Conservation (phyloP, 2,888 invertebrate species). For the Heteromurus nitidus region DNA sequence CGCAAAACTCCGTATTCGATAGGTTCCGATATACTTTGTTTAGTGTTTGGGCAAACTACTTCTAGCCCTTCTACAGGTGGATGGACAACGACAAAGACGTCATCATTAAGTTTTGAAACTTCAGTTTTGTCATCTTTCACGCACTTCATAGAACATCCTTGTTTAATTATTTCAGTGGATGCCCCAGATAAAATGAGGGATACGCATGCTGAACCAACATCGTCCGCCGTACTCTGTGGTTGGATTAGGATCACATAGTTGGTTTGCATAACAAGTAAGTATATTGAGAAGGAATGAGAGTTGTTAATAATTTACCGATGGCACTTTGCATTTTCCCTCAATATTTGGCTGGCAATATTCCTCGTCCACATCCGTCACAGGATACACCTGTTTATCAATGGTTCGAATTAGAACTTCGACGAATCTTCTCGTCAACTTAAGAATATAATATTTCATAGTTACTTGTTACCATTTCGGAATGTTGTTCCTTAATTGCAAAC, state of each 20-base stretch:
- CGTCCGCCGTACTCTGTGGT: neutral
- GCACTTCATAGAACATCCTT: neutral
- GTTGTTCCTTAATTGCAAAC: neutral
- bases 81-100: neutral
- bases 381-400: too few species aligned
- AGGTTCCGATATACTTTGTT: neutral
- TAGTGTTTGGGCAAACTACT: neutral
- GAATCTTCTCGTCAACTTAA: too few species aligned
- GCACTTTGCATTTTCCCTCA: neutral
- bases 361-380: slow-evolving; percentile 1
- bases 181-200: neutral
- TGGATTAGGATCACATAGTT: too few species aligned
- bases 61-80: neutral
- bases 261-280: too few species aligned
- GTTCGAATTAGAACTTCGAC: too few species aligned
- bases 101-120: neutral
- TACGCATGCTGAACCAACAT: neutral
- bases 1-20: neutral
- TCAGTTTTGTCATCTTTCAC: neutral
- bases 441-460: too few species aligned
- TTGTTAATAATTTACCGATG: too few species aligned
- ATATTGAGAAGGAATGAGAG: too few species aligned
- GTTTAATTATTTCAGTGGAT: neutral
- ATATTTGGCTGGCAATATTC: neutral
- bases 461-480: neutral